Base-by-base conservation (phyloP, 2,888 invertebrate species). In the Tinea pellionella region DNA sequence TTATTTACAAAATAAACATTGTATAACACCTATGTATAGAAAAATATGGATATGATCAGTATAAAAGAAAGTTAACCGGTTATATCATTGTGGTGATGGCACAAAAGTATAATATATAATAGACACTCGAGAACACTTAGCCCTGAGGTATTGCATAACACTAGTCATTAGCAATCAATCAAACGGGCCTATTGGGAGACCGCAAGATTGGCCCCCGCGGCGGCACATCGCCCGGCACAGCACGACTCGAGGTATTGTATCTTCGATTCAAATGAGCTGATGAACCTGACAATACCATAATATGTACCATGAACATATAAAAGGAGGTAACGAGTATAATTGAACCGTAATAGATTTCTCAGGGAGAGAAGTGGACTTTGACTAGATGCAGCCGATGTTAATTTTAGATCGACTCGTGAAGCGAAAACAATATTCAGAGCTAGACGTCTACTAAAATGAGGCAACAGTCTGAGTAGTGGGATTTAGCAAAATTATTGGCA, bases 151-250 rank as follows among this genome's bases (percentile, higher is more conserved):
- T 30, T 30, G 71, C 72, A 69, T 78, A 83, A 82, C 80, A 78
- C 82, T 80, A 75, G 78, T 77, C 74, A 80, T 83, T 82, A 77
- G 78, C 81, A 81, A 83, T 84, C 85, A 83, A 85, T 85, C 80
- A 75, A 69, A 69, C 68, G 66, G 72, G 69, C 75, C 68, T 67
- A 66, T 75, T 77, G 75, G 77, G 77, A 73, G 77, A 74, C 65
- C 69, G 68, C 68, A 64, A 77, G 78, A 81, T 78, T 73, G 73
- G 67, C 74, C 76, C 78, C 78, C 66, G 76, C 73, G 79, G 77
- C 76, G 42, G 16, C 59, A 41, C 59, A 41, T 43, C 42, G 58
- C 43, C 15, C 13, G 19, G 2, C 57, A 16, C 32, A 53, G 57
- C 57, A 57, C 57, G 57, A 57, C 42, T 16, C 16, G 1, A 15